These are phyloP conservation scores for Geophilus truncorum DNA, from an alignment of 2,888 invertebrate genomes.

Conservation along the genomic window DNA sequence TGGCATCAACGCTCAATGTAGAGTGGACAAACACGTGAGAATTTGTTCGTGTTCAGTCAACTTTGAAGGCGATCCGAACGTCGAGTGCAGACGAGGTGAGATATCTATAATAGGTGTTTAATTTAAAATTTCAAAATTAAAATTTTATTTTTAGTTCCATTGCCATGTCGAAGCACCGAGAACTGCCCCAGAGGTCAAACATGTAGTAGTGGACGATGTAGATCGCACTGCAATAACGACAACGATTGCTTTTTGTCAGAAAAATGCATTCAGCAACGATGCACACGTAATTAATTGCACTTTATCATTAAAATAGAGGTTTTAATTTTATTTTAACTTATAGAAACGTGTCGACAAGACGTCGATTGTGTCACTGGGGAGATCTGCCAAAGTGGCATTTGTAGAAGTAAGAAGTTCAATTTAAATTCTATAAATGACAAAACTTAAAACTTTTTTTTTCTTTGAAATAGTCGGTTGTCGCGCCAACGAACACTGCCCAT, in stretches of 20 bases:
- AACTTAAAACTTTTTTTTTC: neutral
- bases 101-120: no score
- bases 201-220: constrained; percentile 67
- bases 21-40: constrained; percentile 64
- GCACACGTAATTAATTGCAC: constrained; percentile 37
- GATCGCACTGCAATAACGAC: constrained; percentile 63
- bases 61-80: constrained; percentile 67
- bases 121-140: neutral
- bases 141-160: constrained; percentile 39
- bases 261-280: constrained; percentile 40
- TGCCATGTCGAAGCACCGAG: constrained; percentile 59
- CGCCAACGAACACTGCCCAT: constrained; percentile 69
- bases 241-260: constrained; percentile 57
- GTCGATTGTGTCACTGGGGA: constrained; percentile 70
- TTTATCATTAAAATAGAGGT: neutral
- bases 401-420: constrained; percentile 64
- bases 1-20: constrained; percentile 76
- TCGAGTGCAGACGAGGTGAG: constrained; percentile 58
- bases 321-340: neutral
- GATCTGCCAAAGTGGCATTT: constrained; percentile 73
- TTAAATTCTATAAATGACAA: constrained; percentile 54
- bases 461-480: constrained; percentile 64
- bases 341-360: constrained; percentile 58
- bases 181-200: constrained; percentile 77
- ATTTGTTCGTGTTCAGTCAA: constrained; percentile 67